These are phyloP conservation scores for Argyresthia albistria DNA, from an alignment of 2,888 invertebrate genomes.

Conservation along the genomic window DNA sequence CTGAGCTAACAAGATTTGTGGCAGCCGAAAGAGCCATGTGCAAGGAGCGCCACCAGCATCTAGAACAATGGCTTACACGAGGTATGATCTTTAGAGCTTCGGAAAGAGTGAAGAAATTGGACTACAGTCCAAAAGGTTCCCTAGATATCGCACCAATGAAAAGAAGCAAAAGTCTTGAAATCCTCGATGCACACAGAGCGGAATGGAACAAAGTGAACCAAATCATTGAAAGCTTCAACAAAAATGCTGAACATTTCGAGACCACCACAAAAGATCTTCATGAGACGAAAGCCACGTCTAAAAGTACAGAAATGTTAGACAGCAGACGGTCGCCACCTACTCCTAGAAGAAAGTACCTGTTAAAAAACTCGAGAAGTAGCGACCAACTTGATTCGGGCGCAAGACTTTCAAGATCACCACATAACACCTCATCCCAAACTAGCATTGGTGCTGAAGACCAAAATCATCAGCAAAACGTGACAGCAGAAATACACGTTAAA, in stretches of 20 bases:
- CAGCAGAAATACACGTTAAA: conserved; percentile 62
- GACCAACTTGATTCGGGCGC: conserved; percentile 55
- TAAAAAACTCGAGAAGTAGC: conserved; percentile 54
- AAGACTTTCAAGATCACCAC: conserved; percentile 37
- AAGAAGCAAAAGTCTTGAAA: conserved; percentile 80
- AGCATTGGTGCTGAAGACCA: conserved; percentile 22
- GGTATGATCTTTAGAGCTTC: conserved; percentile 74
- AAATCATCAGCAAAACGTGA: conserved; percentile 42
- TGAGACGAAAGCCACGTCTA: conserved; percentile 53
- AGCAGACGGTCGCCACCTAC: conserved; percentile 32
- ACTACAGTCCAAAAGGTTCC: conserved; percentile 65
- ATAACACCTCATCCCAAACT: conserved; percentile 17
- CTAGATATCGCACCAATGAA: conserved; percentile 73
- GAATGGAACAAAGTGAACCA: conserved; percentile 55
- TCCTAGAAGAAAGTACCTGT: conserved; percentile 36
- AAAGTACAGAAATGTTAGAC: conserved; percentile 65
- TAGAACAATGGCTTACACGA: conserved; percentile 80
- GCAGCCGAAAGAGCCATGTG: conserved; percentile 75
- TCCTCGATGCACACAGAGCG: conserved; percentile 68
- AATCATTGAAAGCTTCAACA: conserved; percentile 49
- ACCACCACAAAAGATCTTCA: conserved; percentile 55
- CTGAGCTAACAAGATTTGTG: conserved; percentile 77
- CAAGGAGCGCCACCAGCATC: conserved; percentile 75
- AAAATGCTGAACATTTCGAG: conserved; percentile 44
- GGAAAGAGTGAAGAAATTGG: conserved; percentile 56